Conservation (phyloP, 2,113 vertebrate genomes). For the Camarhynchus parvulus region DNA sequence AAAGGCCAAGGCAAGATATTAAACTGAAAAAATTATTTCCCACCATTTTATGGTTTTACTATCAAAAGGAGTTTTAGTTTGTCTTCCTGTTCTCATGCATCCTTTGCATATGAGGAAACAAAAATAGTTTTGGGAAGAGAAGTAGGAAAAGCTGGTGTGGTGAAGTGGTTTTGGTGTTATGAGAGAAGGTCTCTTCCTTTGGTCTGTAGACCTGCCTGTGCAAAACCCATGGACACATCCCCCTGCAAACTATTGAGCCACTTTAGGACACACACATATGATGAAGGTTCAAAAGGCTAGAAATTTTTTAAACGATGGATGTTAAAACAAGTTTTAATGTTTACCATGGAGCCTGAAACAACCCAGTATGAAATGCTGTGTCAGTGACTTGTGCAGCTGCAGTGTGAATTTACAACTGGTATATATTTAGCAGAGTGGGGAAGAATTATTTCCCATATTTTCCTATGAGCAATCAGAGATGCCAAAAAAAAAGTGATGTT, state of each 20-base stretch:
- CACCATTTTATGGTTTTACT: background rate
- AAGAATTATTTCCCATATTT: accelerated
- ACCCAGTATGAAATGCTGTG: background rate
- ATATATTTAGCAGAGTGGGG: background rate
- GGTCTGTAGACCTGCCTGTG: background rate
- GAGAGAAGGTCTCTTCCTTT: background rate
- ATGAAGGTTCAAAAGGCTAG: background rate
- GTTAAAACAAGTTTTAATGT: background rate
- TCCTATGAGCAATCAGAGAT: background rate
- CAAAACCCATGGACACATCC: background rate
- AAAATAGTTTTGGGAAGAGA: background rate
- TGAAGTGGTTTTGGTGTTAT: background rate
- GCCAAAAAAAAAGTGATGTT: background rate
- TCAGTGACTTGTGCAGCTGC: background rate
- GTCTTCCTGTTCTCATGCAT: background rate
- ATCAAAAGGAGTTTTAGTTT: background rate
- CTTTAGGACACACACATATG: background rate
- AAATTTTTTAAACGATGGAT: background rate
- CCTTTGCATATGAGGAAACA: background rate
- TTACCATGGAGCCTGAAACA: background rate
- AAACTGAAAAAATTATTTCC: background rate
- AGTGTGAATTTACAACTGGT: background rate
- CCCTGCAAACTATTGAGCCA: background rate
- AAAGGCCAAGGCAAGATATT: background rate
- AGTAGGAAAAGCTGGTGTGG: background rate